A percentile compares a stretch with the other conserved stretches of the same genome.
Evolutionary conservation across 2,888 invertebrate species (phyloP).

Genomic region (Chloroclysta siterata): DNA sequence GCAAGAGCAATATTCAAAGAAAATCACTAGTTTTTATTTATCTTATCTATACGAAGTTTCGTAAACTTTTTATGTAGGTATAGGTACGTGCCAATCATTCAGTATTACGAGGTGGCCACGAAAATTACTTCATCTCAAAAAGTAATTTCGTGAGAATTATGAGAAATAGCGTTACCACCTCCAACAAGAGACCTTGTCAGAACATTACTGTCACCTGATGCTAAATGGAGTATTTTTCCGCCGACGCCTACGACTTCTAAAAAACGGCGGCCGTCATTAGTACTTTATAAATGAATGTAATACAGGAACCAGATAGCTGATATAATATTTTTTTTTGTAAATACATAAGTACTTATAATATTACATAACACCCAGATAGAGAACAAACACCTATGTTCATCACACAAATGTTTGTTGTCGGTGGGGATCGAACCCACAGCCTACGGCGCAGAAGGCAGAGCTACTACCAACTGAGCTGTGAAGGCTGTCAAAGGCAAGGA

Average conservation of each 20-base stretch:
- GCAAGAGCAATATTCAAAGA: no score
- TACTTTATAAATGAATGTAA: neutral
- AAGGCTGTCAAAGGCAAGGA: no score
- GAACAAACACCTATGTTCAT: no score
- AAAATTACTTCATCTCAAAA: neutral
- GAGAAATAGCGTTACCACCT: neutral
- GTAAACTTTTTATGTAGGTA: neutral
- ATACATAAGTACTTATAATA: no score
- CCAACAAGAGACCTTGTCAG: constrained; percentile 7
- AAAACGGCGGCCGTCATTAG: neutral
- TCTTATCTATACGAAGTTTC: neutral
- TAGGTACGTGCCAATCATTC: neutral
- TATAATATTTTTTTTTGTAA: no score
- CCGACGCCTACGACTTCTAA: neutral
- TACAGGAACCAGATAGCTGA: no score
- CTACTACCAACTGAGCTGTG: no score
- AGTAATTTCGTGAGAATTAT: constrained; percentile 1
- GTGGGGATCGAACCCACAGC: no score
- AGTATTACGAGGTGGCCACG: neutral
- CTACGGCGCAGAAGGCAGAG: no score
- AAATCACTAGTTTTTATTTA: no score
- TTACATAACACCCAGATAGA: no score
- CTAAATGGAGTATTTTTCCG: constrained; percentile 6
- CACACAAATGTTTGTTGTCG: no score
- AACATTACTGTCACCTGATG: constrained; percentile 7